A percentile compares a stretch with the other conserved stretches of the same genome.
Evolutionary conservation across 2,888 invertebrate genomes (phyloP).

Genomic region (Cryptus armator): DNA sequence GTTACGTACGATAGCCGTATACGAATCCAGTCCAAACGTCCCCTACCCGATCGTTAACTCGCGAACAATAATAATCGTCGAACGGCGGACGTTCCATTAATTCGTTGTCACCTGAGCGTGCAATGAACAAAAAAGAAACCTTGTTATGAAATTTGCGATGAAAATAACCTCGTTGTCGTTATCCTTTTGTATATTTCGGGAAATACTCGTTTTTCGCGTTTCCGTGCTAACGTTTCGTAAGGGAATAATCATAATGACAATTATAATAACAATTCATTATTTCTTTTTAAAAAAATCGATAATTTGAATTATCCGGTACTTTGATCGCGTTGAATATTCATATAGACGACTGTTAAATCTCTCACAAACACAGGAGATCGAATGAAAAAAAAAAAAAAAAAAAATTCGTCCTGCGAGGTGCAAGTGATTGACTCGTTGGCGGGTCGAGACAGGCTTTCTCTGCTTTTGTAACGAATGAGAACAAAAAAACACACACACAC

Average conservation of each 20-base stretch:
- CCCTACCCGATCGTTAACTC: constrained; percentile 38
- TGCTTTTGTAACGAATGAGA: not conserved
- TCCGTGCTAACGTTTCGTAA: too few species aligned
- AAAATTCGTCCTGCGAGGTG: not conserved
- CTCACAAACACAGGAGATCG: not conserved
- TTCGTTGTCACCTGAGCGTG: not conserved
- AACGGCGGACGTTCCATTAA: constrained; percentile 7
- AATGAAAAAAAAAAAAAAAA: not conserved
- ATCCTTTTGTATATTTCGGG: not conserved
- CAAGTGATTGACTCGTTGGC: constrained; percentile 19
- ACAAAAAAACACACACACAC: not conserved
- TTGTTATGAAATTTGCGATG: not conserved
- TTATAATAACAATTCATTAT: not conserved
- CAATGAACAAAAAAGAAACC: not conserved
- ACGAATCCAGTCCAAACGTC: constrained; percentile 12
- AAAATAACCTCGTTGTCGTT: not conserved
- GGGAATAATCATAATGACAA: not conserved
- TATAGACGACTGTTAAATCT: not conserved
- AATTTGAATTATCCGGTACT: not conserved
- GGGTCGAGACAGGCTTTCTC: not conserved
- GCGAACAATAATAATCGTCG: constrained; percentile 21
- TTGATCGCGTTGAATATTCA: not conserved
- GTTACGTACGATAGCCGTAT: constrained; percentile 25
- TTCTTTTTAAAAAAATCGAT: not conserved
- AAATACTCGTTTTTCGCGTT: too few species aligned